Evolutionary conservation across 2,888 invertebrate species (phyloP).

Genomic region (Caenorhabditis panamensis): DNA sequence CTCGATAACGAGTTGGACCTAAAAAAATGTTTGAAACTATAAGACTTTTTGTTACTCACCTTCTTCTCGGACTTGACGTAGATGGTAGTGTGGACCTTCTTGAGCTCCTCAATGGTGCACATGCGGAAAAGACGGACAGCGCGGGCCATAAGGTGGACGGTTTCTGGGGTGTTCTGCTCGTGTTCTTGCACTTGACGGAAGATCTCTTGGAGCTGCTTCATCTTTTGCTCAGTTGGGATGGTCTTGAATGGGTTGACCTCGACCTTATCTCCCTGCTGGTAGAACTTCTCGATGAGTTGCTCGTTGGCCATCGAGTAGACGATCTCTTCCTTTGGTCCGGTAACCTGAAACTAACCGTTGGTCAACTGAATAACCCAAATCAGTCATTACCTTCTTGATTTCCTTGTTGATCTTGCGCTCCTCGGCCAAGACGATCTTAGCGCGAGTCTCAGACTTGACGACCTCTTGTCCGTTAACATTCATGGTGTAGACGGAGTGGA

Average conservation of each 20-base stretch:
- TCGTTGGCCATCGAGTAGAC: slow-evolving; percentile 68
- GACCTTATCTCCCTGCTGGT: slow-evolving; percentile 70
- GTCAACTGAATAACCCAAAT: slow-evolving; percentile 1
- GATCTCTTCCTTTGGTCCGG: slow-evolving; percentile 63
- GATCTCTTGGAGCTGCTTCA: slow-evolving; percentile 55
- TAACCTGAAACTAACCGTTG: slow-evolving; percentile 25
- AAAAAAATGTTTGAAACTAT: too few relatives aligned
- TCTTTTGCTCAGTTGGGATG: slow-evolving; percentile 65
- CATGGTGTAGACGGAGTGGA: slow-evolving; percentile 64
- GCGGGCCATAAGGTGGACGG: slow-evolving; percentile 65
- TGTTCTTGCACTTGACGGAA: slow-evolving; percentile 61
- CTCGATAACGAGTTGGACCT: slow-evolving; percentile 68
- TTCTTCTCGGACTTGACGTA: slow-evolving; percentile 61
- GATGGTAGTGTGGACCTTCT: slow-evolving; percentile 65
- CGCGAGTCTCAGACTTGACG: slow-evolving; percentile 65
- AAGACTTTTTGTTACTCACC: slow-evolving; percentile 15
- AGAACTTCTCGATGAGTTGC: slow-evolving; percentile 67
- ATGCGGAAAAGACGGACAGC: slow-evolving; percentile 74
- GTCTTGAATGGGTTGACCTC: slow-evolving; percentile 60
- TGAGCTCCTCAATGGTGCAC: slow-evolving; percentile 68
- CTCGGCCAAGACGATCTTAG: slow-evolving; percentile 60
- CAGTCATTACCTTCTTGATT: slow-evolving; percentile 59
- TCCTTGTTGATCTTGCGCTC: slow-evolving; percentile 48
- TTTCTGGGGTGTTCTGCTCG: slow-evolving; percentile 66
- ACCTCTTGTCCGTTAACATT: slow-evolving; percentile 61